Evolutionary conservation across 2,888 invertebrate species (phyloP).

Genomic region (Cremastinae sp.): DNA sequence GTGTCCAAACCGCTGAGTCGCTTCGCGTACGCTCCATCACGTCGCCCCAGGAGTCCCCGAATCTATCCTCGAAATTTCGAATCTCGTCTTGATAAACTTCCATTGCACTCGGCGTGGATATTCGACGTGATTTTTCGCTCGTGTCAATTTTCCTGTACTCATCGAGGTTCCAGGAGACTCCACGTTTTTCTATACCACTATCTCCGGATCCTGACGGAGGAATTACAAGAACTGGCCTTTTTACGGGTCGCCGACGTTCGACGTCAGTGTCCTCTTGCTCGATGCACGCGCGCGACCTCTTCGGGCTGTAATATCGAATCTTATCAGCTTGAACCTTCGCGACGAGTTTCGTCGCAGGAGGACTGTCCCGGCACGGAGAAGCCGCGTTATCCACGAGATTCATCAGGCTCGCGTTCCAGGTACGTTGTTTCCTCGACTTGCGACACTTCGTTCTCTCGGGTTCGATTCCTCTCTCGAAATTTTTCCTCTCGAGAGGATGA

Average conservation of each 20-base stretch:
- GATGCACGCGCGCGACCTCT: conserved; percentile 71
- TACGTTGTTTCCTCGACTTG: conserved; percentile 34
- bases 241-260: conserved; percentile 40
- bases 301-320: conserved; percentile 71
- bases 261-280: conserved; percentile 59
- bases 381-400: conserved; percentile 74
- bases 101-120: no score
- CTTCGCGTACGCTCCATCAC: conserved; percentile 67
- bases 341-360: conserved; percentile 71
- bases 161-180: conserved; percentile 52
- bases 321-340: conserved; percentile 24
- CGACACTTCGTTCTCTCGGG: background rate
- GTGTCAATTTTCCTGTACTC: conserved; percentile 57
- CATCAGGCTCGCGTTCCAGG: conserved; percentile 59
- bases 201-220: conserved; percentile 13
- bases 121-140: conserved; percentile 72
- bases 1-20: conserved; percentile 72
- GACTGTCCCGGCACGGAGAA: conserved; percentile 77
- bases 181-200: conserved; percentile 33
- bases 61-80: conserved; percentile 72
- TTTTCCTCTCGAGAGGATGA: conserved; percentile 61
- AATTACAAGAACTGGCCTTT: conserved; percentile 62
- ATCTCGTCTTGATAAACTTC: conserved; percentile 70
- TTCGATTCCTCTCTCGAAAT: conserved; percentile 35
- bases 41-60: conserved; percentile 73